Base-by-base conservation (phyloP, 2,888 invertebrate genomes). In the Bibio marci region DNA sequence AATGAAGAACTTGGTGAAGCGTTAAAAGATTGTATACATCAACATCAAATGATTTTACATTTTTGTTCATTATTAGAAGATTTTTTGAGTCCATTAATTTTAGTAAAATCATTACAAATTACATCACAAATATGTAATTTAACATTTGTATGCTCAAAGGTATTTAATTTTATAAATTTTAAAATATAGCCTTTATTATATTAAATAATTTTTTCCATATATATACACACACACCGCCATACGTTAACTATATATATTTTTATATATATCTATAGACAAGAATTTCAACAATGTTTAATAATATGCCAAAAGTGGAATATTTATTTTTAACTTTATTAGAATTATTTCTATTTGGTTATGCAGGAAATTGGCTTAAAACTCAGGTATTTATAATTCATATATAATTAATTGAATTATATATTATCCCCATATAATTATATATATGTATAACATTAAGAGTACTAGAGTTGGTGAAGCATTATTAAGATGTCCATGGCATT, bases 111-210 rank as follows among this genome's bases (percentile, higher is more conserved):
- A 11, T 47, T 52, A 2, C 51, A 57, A 38, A 52, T 54, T 0
- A 55, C 54, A 1, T 48, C 56, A 12, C 48, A 58, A 3, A 48
- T 55, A 41, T 61, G 60, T 36, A 48, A 58, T 30, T 49, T 57
- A 26, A 51, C 56, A 6, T 60, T 58, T 41, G 52, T 54, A 2
- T 50, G 51, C 6, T 55, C 55, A 2, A 57, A 57, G 43, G 59
- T 54, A 46, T 46, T 47, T 45, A 30, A 32, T 25, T 3, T 28
- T 5, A 12, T 12, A 17, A 26, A 14, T 27, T 13, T 19, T n/a
- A n/a, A 35, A n/a, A n/a, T n/a, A 10, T 14, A 22, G 8, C 13
- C 10, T 39, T 27, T 33, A 4, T 18, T 26, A 14, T 13, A 26
- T 26, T 13, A 12, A 13, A 26, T 33, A 18, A 17, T 11, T 18